phyloP scores from a whole-genome alignment of 2,113 vertebrate species.

The Rafetus swinhoei region DNA sequence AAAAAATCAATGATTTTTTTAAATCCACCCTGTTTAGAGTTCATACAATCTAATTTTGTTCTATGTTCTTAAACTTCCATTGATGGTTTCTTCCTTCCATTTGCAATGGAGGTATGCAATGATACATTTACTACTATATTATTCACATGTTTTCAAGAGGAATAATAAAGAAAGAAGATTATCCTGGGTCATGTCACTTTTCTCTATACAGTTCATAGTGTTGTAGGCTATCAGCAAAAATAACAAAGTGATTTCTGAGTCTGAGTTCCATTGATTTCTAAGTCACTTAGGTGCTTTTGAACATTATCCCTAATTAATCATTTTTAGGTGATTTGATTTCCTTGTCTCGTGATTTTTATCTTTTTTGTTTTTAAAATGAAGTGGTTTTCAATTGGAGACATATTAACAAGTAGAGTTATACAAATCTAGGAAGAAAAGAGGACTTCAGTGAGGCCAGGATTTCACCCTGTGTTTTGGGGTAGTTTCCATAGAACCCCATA shows the following conservation, averaged over 20 bases:
- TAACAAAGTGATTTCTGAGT: neutral
- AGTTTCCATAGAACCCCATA: neutral
- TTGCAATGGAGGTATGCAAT: accelerated
- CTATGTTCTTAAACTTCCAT: neutral
- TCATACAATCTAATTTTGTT: neutral
- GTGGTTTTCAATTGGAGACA: neutral
- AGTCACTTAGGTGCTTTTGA: neutral
- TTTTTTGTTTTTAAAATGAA: neutral
- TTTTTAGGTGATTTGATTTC: neutral
- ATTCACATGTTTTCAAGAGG: neutral
- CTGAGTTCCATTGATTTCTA: neutral
- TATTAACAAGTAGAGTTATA: neutral
- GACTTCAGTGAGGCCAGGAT: neutral
- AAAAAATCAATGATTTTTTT: no score
- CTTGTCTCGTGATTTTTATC: neutral
- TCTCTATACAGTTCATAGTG: neutral
- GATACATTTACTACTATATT: neutral
- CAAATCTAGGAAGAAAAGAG: neutral
- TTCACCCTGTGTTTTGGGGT: neutral
- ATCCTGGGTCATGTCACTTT: neutral
- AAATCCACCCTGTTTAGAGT: no score
- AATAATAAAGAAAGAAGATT: neutral
- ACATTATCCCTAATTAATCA: neutral
- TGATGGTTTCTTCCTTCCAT: neutral
- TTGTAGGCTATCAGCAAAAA: neutral